Percentiles rank a stretch among this genome's conserved stretches.
These are phyloP conservation scores for Hypolimnas misippus DNA, from an alignment of 2,888 invertebrate species.

Conservation along the genomic window DNA sequence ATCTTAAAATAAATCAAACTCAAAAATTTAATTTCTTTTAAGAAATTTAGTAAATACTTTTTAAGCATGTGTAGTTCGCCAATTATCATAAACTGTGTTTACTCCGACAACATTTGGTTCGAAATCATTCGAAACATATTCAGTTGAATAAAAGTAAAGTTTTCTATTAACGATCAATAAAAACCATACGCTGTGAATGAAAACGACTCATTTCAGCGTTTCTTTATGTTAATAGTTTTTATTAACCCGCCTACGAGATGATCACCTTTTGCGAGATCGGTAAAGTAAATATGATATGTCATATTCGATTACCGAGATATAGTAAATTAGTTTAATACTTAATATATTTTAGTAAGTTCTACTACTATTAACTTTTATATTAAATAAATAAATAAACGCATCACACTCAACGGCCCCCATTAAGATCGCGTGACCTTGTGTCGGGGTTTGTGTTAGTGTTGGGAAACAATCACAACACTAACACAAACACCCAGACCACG, in stretches of 20 bases:
- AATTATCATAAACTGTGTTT: not conserved
- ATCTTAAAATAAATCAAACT: too few relatives aligned
- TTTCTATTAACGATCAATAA: slow-evolving; percentile 6
- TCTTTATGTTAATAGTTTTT: slow-evolving; percentile 31
- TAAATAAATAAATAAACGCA: too few relatives aligned
- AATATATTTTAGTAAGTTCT: not conserved
- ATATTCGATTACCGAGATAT: slow-evolving; percentile 17
- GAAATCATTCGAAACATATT: slow-evolving; percentile 5
- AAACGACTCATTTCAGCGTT: slow-evolving; percentile 16
- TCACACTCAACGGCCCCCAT: too few relatives aligned
- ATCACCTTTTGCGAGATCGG: not conserved
- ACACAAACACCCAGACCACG: too few relatives aligned
- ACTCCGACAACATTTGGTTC: not conserved
- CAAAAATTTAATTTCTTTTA: not conserved
- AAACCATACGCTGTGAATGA: slow-evolving; percentile 19
- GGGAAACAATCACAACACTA: too few relatives aligned
- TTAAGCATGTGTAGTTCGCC: too few relatives aligned
- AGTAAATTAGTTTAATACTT: slow-evolving; percentile 1
- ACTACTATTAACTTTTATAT: not conserved
- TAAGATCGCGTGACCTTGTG: too few relatives aligned
- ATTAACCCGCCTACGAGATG: slow-evolving; percentile 23
- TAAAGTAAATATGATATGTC: slow-evolving; percentile 10
- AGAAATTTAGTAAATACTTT: too few relatives aligned
- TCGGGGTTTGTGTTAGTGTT: not conserved
- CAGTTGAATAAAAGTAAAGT: slow-evolving; percentile 10